Conservation (phyloP, 30 jellyfish, hydroid and myxozoan species). For the Nemopilema nomurai region DNA sequence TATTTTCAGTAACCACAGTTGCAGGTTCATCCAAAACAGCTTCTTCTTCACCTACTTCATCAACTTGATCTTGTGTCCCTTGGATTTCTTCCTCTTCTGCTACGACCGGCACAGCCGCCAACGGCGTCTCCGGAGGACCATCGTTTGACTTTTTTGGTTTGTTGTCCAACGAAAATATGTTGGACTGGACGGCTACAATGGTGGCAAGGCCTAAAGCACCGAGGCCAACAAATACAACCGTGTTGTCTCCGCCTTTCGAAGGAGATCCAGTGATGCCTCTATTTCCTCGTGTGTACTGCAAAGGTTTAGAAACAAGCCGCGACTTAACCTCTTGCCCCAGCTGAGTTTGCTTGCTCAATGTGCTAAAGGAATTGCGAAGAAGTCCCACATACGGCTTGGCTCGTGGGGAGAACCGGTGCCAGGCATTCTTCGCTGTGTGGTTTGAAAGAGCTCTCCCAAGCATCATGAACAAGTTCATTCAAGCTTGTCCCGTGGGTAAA, state of each 20-base stretch:
- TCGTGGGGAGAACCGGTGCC: constrained; percentile 34
- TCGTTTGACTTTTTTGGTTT: background rate
- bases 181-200: constrained; percentile 4
- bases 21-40: constrained; percentile 4
- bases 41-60: background rate
- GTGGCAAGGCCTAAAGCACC: constrained; percentile 70
- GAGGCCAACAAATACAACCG: constrained; percentile 46
- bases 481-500: background rate
- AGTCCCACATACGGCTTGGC: constrained; percentile 35
- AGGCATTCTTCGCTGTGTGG: constrained; percentile 12
- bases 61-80: background rate
- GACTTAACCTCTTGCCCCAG: background rate
- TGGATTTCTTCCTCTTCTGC: background rate
- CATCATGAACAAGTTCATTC: background rate
- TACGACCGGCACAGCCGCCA: background rate
- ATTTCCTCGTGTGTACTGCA: background rate
- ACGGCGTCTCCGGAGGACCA: background rate
- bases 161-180: constrained; percentile 8
- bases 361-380: constrained; percentile 27
- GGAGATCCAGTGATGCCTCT: constrained; percentile 20
- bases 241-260: constrained; percentile 17
- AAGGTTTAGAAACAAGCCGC: background rate
- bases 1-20: background rate
- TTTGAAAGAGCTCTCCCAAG: constrained; percentile 21
- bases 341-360: background rate